Percentiles rank a stretch among this genome's conserved stretches.
Conservation (phyloP, 2,888 invertebrate genomes). For the Nephrotoma appendiculata region DNA sequence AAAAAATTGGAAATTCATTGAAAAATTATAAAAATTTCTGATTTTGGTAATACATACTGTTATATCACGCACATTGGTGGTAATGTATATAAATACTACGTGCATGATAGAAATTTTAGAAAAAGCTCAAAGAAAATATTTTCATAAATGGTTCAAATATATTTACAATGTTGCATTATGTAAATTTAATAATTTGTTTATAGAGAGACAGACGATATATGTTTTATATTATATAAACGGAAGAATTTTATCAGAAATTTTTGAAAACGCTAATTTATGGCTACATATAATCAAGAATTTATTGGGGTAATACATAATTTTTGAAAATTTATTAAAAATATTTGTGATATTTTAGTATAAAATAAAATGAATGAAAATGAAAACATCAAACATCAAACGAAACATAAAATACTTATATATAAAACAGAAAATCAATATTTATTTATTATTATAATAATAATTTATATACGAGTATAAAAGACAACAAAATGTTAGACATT, state of each 20-base stretch:
- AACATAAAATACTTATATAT: neutral
- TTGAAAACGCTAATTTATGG: neutral
- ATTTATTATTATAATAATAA: neutral
- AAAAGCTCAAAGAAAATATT: neutral
- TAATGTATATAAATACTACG: neutral
- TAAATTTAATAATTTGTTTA: neutral
- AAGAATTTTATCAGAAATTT: neutral
- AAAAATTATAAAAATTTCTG: neutral
- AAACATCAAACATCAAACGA: neutral
- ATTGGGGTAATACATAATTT: neutral
- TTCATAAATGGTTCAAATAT: neutral
- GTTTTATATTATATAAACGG: neutral
- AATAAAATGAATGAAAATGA: neutral
- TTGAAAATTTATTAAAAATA: neutral
- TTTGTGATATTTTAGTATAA: neutral
- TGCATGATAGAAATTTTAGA: neutral
- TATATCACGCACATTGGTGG: neutral
- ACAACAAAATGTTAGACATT: neutral
- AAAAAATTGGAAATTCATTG: neutral
- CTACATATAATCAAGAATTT: neutral
- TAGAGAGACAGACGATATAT: neutral
- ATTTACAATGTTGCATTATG: neutral
- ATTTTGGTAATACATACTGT: neutral
- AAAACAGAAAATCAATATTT: neutral
- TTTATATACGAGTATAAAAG: neutral